phyloP scores from a whole-genome alignment of 2,113 vertebrate genomes.

The Malaclemys terrapin region DNA sequence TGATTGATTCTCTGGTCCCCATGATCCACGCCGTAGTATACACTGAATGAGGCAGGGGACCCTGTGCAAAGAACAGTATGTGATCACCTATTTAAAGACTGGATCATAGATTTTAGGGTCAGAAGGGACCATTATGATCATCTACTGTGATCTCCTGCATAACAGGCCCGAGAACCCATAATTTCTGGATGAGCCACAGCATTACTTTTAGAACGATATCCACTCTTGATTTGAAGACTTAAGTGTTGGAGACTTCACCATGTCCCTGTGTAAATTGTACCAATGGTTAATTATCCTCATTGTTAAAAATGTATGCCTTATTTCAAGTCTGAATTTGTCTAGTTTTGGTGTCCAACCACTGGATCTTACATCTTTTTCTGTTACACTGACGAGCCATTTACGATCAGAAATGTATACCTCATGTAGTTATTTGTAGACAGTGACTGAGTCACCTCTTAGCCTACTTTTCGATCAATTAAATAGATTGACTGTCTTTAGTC shows the following conservation, averaged over 20 bases:
- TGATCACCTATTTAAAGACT: not conserved
- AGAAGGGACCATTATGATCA: not conserved
- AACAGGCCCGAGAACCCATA: not conserved
- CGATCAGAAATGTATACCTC: not conserved
- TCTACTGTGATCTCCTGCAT: not conserved
- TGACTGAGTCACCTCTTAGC: not conserved
- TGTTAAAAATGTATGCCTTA: not conserved
- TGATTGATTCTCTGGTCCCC: not conserved
- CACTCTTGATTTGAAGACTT: not conserved
- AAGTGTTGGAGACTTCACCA: not conserved
- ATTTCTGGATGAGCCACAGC: not conserved
- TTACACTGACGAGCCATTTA: no score
- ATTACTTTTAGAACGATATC: not conserved
- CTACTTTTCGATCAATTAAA: not conserved
- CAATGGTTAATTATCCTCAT: not conserved
- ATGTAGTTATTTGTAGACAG: no score
- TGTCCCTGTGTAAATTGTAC: not conserved
- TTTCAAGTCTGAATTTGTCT: not conserved
- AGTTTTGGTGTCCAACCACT: not conserved
- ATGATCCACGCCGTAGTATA: not conserved
- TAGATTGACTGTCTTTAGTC: not conserved
- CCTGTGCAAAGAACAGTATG: not conserved
- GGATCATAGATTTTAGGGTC: not conserved
- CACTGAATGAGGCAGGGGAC: not conserved
- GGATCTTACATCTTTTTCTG: not conserved